phyloP scores from a whole-genome alignment of 2,888 invertebrate species.

The Tetragnatha montana region DNA sequence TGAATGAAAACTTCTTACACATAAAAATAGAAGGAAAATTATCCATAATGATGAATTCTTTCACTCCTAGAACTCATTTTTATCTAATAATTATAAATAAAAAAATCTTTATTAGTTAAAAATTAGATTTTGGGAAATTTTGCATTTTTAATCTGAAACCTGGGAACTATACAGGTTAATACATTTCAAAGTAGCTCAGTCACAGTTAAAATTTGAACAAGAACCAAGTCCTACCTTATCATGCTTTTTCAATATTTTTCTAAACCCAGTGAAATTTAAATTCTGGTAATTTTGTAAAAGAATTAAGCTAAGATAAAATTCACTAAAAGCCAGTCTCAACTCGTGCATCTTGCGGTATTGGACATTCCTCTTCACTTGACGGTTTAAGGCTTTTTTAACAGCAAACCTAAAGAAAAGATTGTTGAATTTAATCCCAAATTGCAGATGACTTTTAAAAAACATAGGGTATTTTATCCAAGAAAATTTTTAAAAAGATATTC shows the following conservation, averaged over 20 bases:
- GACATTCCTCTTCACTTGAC: conserved; percentile 61
- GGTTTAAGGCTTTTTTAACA: conserved; percentile 62
- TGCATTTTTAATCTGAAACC: conserved; percentile 1
- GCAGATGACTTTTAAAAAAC: background rate
- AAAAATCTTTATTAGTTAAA: no score
- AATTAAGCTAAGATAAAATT: conserved; percentile 97
- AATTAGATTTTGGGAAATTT: conserved; percentile 3
- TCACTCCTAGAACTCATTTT: no score
- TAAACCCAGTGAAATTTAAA: conserved; percentile 97
- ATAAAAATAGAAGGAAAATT: no score
- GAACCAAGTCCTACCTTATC: conserved; percentile 86
- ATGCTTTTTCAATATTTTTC: conserved; percentile 99
- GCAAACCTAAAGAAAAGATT: conserved; percentile 46
- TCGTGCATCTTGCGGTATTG: conserved; percentile 88
- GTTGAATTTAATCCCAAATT: background rate
- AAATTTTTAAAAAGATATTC: background rate
- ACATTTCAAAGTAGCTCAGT: background rate
- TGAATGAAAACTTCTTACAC: no score
- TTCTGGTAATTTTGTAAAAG: conserved; percentile 98
- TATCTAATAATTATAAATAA: no score
- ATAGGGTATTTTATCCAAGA: background rate
- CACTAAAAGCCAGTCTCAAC: conserved; percentile 96
- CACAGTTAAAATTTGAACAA: background rate
- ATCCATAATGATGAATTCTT: no score
- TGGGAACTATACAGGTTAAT: background rate